Evolutionary conservation across 1,140 invertebrate species (phyloP).

Genomic region (Penaeus indicus): DNA sequence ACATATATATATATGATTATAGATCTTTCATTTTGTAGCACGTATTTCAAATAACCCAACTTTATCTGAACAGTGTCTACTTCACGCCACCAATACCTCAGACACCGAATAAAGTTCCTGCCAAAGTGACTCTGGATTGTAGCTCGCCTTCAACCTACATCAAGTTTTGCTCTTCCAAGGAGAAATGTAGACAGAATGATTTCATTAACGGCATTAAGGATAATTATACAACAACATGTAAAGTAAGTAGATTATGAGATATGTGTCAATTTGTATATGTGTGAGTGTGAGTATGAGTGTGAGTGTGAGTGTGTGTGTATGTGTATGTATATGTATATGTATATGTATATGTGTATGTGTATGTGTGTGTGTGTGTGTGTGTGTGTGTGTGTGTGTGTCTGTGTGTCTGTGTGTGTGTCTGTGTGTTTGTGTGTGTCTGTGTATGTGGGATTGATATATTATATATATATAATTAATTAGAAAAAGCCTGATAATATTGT

Average conservation of each 20-base stretch:
- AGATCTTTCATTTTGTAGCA: neutral
- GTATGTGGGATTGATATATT: no score
- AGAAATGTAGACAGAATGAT: slow-evolving; percentile 47
- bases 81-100: slow-evolving; percentile 54
- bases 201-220: slow-evolving; percentile 33
- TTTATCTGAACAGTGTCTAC: slow-evolving; percentile 42
- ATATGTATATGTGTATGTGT: no score
- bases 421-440: no score
- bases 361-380: no score
- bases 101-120: slow-evolving; percentile 3
- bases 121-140: slow-evolving; percentile 37
- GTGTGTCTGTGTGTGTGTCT: no score
- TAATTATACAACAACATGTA: slow-evolving; percentile 26
- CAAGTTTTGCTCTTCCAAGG: slow-evolving; percentile 17
- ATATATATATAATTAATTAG: no score
- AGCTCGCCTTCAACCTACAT: neutral
- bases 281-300: no score
- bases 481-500: no score
- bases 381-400: no score
- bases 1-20: neutral
- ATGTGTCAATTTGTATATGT: no score
- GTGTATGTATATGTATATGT: no score
- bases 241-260: slow-evolving; percentile 25
- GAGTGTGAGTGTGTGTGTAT: no score
- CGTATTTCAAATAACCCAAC: neutral